phyloP scores from a whole-genome alignment of 2,888 invertebrate genomes.

The Leucophenga montana region DNA sequence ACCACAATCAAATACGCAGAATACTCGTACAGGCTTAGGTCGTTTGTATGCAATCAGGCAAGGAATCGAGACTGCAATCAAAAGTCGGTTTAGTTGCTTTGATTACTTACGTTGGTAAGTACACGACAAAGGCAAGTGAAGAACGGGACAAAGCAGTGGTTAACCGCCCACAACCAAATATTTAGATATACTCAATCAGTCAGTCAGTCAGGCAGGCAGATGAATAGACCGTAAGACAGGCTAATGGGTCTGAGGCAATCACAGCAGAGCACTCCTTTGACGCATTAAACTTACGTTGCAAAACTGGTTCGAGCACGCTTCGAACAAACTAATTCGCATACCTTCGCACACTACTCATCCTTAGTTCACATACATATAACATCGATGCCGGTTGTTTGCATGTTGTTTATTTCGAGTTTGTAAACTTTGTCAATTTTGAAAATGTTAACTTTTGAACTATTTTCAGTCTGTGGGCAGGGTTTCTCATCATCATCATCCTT shows the following conservation, averaged over 20 bases:
- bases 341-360: neutral
- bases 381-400: slow-evolving; percentile 28
- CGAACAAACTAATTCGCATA: neutral
- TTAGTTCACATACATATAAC: no score
- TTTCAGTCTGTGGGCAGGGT: slow-evolving; percentile 39
- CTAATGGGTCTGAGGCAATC: slow-evolving; percentile 1
- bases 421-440: slow-evolving; percentile 46
- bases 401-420: slow-evolving; percentile 37
- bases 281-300: slow-evolving; percentile 40
- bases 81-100: slow-evolving; percentile 24
- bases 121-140: neutral
- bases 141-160: no score
- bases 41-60: neutral
- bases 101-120: no score
- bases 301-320: slow-evolving; percentile 22
- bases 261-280: slow-evolving; percentile 3
- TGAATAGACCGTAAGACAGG: no score
- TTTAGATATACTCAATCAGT: no score
- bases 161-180: slow-evolving; percentile 3
- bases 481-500: slow-evolving; percentile 39
- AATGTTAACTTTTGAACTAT: slow-evolving; percentile 26
- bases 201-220: no score
- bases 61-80: slow-evolving; percentile 5
- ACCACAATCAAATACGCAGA: slow-evolving; percentile 48
- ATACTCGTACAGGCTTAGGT: neutral